These are phyloP conservation scores for Amaurobius ferox DNA, from an alignment of 2,888 invertebrate genomes.

Conservation along the genomic window DNA sequence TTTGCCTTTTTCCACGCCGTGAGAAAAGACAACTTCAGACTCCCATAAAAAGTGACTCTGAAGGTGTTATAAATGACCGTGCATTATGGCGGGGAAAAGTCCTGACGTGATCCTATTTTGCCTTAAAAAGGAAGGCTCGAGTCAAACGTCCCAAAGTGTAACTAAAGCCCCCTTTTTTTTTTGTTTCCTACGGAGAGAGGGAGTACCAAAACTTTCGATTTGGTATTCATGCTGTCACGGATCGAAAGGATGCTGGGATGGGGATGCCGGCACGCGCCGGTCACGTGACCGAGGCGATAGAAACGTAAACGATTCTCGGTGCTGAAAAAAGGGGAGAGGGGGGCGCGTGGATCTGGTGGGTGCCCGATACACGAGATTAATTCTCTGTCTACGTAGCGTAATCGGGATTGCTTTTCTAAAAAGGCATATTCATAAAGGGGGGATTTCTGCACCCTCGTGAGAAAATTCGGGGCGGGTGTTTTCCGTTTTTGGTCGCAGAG, in stretches of 20 bases:
- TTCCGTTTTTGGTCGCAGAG: slow-evolving; percentile 65
- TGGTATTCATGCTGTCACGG: slow-evolving; percentile 47
- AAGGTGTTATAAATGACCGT: slow-evolving; percentile 24
- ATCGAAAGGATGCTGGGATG: slow-evolving; percentile 7
- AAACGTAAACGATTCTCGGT: slow-evolving; percentile 42
- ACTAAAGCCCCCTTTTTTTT: slow-evolving; percentile 9
- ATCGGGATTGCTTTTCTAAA: slow-evolving; percentile 26
- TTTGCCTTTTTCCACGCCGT: slow-evolving; percentile 20
- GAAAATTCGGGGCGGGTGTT: slow-evolving; percentile 59
- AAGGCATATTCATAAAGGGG: not conserved
- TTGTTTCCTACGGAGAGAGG: not conserved
- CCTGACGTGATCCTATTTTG: not conserved
- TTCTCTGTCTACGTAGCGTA: slow-evolving; percentile 33
- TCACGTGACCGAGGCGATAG: slow-evolving; percentile 37
- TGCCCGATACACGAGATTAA: slow-evolving; percentile 27
- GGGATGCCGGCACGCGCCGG: slow-evolving; percentile 40
- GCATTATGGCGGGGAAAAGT: not conserved
- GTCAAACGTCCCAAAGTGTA: slow-evolving; percentile 26
- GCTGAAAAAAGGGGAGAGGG: not conserved
- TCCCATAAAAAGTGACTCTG: slow-evolving; percentile 2
- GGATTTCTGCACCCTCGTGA: slow-evolving; percentile 19
- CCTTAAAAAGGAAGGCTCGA: not conserved
- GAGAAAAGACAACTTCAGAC: slow-evolving; percentile 5
- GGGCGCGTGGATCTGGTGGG: slow-evolving; percentile 10
- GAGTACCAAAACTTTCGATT: slow-evolving; percentile 20